Evolutionary conservation across 2,888 invertebrate species (phyloP), one percentile per base, ranked within the genome.

Genomic region (Fragum fragum): DNA sequence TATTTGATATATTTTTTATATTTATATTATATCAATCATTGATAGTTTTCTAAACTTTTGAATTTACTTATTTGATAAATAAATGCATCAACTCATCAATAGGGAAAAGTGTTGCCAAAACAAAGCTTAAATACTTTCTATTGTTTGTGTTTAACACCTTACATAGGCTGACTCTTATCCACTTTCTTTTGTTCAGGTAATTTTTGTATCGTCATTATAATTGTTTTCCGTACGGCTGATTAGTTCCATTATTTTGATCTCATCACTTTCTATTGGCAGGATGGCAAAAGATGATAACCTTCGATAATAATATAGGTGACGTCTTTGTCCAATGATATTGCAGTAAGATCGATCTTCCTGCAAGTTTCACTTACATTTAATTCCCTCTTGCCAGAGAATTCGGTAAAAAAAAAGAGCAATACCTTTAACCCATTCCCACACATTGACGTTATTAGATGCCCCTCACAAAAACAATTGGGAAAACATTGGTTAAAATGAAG

Each of bases 241-340:
- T 73, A 66, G 79, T 26, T 68, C 55, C 59, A 73, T 85, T 85
- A 36, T 85, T 53, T 9, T n/a, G 39, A 21, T 23, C 21, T 72
- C 76, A 59, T 42, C 28, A 28, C 53, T 70, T 73, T 66, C 42
- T 23, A 47, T 85, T 82, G 85, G 80, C 82, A 80, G 69, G 85
- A 82, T 85, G 85, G 85, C 82, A 85, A 83, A 57, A 39, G 57
- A 59, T 73, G 80, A 76, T 82, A 82, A 76, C 76, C 69, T 57
- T 32, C 42, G 83, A 79, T 83, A 83, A 79, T 59, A 29, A 71
- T 72, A 47, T 47, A 47, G 47, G 47, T 47, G 47, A 14, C 47
- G 47, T 14, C 5, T 47, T 47, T n/a, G 47, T n/a, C 47, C 47
- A 47, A 47, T 47, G 2, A 47, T 47, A 18, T 18, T 47, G 47